A percentile compares a stretch with the other conserved stretches of the same genome.
Conservation (phyloP, 2,113 vertebrate genomes). For the Oenanthe melanoleuca region DNA sequence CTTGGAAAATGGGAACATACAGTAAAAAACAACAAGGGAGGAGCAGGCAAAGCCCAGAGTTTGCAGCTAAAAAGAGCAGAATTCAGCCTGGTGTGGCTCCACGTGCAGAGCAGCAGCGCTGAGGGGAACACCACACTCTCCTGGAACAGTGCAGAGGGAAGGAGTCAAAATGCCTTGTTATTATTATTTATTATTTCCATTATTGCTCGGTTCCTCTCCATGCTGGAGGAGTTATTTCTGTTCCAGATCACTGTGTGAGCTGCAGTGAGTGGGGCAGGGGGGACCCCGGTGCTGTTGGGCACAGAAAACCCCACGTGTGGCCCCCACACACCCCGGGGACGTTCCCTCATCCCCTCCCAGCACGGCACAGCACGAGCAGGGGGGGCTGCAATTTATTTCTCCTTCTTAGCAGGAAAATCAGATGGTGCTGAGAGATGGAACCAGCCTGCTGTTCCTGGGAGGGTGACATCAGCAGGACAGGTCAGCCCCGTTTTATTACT, state of each 20-base stretch:
- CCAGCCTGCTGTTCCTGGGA: conserved; percentile 24
- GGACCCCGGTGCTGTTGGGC: neutral
- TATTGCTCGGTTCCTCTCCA: neutral
- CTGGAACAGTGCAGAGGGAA: neutral
- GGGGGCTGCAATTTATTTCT: neutral
- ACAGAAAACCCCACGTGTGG: neutral
- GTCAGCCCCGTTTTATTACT: neutral
- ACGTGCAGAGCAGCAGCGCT: neutral
- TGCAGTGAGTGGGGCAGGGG: neutral
- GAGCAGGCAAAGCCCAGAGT: neutral
- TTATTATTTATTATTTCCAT: neutral
- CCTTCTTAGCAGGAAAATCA: conserved; percentile 2
- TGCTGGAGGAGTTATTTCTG: neutral
- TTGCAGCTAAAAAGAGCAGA: neutral
- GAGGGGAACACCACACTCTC: neutral
- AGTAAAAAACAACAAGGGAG: neutral
- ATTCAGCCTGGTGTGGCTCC: neutral
- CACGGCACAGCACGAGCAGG: neutral
- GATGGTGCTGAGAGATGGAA: neutral
- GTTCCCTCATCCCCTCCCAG: neutral
- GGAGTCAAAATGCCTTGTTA: neutral
- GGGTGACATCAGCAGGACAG: conserved; percentile 1
- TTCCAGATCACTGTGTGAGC: neutral
- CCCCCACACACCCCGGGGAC: fast-evolving
- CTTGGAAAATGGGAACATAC: neutral